Conservation (phyloP, 2,113 vertebrate genomes). For the Pedionomus torquatus region DNA sequence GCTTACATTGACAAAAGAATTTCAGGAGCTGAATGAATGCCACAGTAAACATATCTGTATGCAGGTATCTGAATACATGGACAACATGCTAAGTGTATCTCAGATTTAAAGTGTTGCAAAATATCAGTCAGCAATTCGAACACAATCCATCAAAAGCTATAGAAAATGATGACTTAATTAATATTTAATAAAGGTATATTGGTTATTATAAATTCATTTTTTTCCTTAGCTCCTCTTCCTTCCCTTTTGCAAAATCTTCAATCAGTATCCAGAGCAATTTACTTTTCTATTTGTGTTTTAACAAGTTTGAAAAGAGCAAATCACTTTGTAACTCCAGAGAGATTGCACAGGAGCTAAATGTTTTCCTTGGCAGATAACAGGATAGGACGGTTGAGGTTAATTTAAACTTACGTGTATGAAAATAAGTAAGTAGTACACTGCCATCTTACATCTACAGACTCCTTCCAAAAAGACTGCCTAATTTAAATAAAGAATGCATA, state of each 20-base stretch:
- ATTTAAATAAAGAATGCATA: constrained; percentile 42
- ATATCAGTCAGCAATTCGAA: constrained; percentile 16
- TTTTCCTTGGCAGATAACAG: constrained; percentile 20
- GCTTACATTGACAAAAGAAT: not conserved
- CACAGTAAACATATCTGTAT: not conserved
- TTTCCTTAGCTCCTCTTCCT: not conserved
- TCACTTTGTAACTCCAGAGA: constrained; percentile 16
- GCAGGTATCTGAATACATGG: not conserved
- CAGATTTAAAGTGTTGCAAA: not conserved
- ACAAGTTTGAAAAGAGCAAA: constrained; percentile 21
- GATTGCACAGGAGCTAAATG: not conserved
- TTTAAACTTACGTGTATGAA: not conserved
- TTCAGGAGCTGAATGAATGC: not conserved
- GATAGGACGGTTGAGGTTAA: not conserved
- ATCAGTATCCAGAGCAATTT: constrained; percentile 10
- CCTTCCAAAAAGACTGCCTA: not conserved
- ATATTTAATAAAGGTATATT: constrained; percentile 56
- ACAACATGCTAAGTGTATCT: not conserved
- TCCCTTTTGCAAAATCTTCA: not conserved
- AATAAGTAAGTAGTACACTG: constrained; percentile 5
- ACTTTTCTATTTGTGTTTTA: constrained; percentile 22
- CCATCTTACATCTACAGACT: not conserved
- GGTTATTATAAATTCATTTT: constrained; percentile 1
- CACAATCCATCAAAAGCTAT: not conserved
- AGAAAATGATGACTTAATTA: constrained; percentile 38